These are phyloP conservation scores for Anser cygnoides DNA, from an alignment of 2,113 vertebrate species.

Conservation along the genomic window DNA sequence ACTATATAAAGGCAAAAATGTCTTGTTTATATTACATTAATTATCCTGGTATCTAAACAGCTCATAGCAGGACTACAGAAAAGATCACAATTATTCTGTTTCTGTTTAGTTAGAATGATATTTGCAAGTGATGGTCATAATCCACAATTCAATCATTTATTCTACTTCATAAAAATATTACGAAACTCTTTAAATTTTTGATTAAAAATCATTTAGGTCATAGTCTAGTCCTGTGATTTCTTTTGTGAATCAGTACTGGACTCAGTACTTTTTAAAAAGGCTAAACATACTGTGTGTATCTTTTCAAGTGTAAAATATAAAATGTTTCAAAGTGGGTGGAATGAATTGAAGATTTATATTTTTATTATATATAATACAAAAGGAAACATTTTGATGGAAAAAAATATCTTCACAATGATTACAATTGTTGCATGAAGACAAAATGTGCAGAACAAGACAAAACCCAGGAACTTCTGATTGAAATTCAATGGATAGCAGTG, in stretches of 20 bases:
- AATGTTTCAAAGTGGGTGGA: background rate
- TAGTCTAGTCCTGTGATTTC: background rate
- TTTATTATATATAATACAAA: background rate
- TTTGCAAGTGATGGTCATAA: background rate
- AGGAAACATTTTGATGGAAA: background rate
- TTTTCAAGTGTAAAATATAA: background rate
- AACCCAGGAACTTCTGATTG: slow-evolving; percentile 1
- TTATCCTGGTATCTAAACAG: background rate
- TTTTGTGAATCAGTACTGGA: background rate
- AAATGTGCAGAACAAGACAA: background rate
- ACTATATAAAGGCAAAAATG: too few relatives aligned
- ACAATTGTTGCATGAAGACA: background rate
- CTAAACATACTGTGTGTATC: background rate
- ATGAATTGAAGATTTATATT: fast-evolving
- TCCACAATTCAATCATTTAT: background rate
- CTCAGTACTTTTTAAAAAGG: background rate
- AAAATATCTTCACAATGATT: background rate
- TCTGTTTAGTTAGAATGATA: background rate
- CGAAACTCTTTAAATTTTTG: background rate
- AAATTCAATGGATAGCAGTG: background rate
- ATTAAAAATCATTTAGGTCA: background rate
- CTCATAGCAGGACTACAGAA: background rate
- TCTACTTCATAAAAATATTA: background rate
- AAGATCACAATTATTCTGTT: background rate
- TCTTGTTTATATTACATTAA: background rate